Evolutionary conservation across 2,888 invertebrate species (phyloP), one percentile per base, ranked within the genome.

Genomic region (Erpobdella octoculata): DNA sequence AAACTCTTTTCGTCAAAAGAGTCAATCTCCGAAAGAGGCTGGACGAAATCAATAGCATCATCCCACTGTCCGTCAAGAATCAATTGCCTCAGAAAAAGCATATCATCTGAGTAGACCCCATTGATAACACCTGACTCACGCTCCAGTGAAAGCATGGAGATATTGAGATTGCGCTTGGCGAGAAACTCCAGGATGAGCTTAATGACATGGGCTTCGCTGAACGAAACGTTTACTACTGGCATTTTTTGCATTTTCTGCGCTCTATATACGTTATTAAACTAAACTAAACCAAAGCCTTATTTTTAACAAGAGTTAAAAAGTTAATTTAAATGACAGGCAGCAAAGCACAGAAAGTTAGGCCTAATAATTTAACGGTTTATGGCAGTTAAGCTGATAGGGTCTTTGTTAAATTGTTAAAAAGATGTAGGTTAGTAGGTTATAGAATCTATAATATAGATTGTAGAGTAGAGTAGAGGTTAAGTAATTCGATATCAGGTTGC

Each of bases 31-130:
- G 91, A 90, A 70, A 96, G 86, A 0, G 96, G 96, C 85, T 95
- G 93, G 73, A 95, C 91, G 84, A 96, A 96, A 82, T 95, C 94
- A 73, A 94, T 85, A 0, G 92, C 94, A 83, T 95, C 94, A 84
- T 96, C 95, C 96, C 96, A 96, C 84, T 95, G 93, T 25, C 96
- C 96, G 83, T 96, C 96, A 71, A 96, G 87, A 77, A 96, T 93
- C 70, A 96, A 88, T 84, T 95, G 94, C 25, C 95, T 87, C 28
- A 96, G 86, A 84, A 96, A 96, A 64, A 96, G 87, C 48, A 93
- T 89, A 84, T 96, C 96, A 83, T 95, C 93, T 18, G 93, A 92
- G 83, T 89, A 94, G 75, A 93, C 73, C 33, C 83, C 82, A 77
- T 83, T 83, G 68, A 83, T 81, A 0, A 82, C 90, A 67, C 95